phyloP scores from a whole-genome alignment of 2,113 vertebrate species.

The Percina caprodes region DNA sequence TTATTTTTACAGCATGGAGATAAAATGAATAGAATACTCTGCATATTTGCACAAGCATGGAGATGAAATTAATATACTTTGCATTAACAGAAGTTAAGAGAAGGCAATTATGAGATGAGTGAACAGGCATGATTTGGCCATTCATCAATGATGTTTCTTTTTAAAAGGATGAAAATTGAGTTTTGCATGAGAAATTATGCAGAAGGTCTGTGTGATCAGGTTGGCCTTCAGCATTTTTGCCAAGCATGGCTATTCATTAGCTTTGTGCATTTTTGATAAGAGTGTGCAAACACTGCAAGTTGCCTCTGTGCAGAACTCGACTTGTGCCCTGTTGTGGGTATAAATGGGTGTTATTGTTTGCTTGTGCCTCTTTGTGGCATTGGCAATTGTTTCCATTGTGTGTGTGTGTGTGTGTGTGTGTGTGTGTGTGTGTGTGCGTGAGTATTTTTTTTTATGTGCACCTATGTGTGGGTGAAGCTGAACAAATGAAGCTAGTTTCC shows the following conservation, averaged over 20 bases:
- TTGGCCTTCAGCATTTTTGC: constrained; percentile 43
- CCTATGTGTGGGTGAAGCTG: constrained; percentile 73
- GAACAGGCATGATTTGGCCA: neutral
- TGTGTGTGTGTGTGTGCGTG: constrained; percentile 43
- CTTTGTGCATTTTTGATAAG: constrained; percentile 44
- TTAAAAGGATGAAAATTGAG: neutral
- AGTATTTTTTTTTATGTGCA: constrained; percentile 35
- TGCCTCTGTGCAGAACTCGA: constrained; percentile 29
- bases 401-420: constrained; percentile 41
- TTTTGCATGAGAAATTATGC: constrained; percentile 8
- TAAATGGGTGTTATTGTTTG: constrained; percentile 37
- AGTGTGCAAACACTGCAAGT: constrained; percentile 17
- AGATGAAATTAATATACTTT: neutral
- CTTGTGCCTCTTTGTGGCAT: constrained; percentile 36
- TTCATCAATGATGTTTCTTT: neutral
- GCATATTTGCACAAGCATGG: no score
- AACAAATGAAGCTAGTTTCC: constrained; percentile 79
- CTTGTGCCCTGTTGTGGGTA: constrained; percentile 20
- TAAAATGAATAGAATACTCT: neutral
- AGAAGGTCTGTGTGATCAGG: constrained; percentile 30
- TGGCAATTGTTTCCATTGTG: constrained; percentile 54
- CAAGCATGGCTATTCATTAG: constrained; percentile 27
- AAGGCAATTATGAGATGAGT: neutral
- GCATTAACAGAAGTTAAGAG: neutral
- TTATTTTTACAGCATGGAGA: neutral